Evolutionary conservation across 2,888 invertebrate genomes (phyloP).

Genomic region (Timema podura): DNA sequence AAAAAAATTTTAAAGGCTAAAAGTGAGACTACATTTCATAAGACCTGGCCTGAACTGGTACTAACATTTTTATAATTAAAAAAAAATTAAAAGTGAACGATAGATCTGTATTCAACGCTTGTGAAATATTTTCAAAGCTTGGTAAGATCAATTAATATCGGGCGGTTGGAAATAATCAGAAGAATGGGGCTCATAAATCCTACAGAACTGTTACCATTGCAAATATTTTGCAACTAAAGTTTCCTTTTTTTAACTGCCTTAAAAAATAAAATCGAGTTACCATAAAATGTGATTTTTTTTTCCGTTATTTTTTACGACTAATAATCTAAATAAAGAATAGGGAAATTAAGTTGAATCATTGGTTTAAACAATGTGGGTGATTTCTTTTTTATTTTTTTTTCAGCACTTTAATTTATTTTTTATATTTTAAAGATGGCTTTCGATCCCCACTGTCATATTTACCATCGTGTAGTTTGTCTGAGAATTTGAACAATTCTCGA

Average conservation of each 20-base stretch:
- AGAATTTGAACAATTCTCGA: slow-evolving; percentile 23
- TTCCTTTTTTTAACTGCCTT: slow-evolving; percentile 30
- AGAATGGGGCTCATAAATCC: slow-evolving; percentile 23
- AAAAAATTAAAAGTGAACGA: neutral
- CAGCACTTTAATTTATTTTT: neutral
- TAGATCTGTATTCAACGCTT: neutral
- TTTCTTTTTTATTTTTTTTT: slow-evolving; percentile 25
- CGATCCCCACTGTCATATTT: slow-evolving; percentile 22
- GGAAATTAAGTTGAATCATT: slow-evolving; percentile 18
- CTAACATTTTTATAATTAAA: neutral
- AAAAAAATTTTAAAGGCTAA: too few species aligned
- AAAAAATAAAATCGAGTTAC: slow-evolving; percentile 28
- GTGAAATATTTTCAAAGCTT: too few species aligned
- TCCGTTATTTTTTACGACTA: neutral
- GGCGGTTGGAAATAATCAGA: neutral
- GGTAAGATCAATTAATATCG: neutral
- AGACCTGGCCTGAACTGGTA: too few species aligned
- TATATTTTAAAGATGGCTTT: slow-evolving; percentile 22
- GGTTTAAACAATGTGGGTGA: slow-evolving; percentile 17
- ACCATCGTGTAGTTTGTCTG: slow-evolving; percentile 24
- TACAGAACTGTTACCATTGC: slow-evolving; percentile 26
- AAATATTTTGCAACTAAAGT: slow-evolving; percentile 25
- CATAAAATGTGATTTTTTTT: slow-evolving; percentile 23
- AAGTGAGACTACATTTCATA: too few species aligned
- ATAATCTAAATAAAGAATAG: neutral